Base-by-base conservation (phyloP, 2,797 vertebrate genomes). In the Anas acuta region DNA sequence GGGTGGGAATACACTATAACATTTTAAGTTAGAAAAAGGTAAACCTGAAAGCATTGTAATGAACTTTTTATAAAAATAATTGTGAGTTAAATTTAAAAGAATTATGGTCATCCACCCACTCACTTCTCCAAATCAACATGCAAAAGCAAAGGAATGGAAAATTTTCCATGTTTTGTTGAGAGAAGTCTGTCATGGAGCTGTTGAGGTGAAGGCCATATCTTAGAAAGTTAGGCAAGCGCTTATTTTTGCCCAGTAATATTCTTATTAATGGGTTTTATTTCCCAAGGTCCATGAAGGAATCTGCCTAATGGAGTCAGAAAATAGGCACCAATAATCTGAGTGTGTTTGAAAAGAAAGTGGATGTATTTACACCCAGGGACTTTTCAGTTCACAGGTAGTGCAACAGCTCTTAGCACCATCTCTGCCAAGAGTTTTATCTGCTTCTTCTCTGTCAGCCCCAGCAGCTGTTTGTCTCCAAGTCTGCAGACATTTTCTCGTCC, bases 391-490 rank as follows among this genome's bases (percentile, higher is more conserved):
- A 41, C 4, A 21, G 28, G 28, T 8, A 49, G 3, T 13, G 9
- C 66, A 90, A 32, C 69, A 76, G 14, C 7, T 30, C 30, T 69
- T 51, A 56, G 8, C 25, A 7, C 3, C 25, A 9, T 3, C 33
- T 39, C 25, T 73, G 1, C 17, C 7, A 25, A 57, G 45, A 54
- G 7, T 30, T 75, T 89, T 49, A 35, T 6, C 9, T 77, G 33
- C 39, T 69, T 45, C 25, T 15, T 49, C 33, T 62, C 20, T 37
- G 5, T 37, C 23, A 26, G 9, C 6, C 23, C 30, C n/a, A 70
- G 23, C 21, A 87, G 4, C 0, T 2, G 1, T 64, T 0, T 2
- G 1, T 64, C n/a, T 53, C 43, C 53, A 60, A 65, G 9, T 19
- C 57, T n/a, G 20, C 17, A 61, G 7, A 0, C 11, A n/a, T 76